Evolutionary conservation across 2,113 vertebrate genomes (phyloP).

Genomic region (Natator depressus): DNA sequence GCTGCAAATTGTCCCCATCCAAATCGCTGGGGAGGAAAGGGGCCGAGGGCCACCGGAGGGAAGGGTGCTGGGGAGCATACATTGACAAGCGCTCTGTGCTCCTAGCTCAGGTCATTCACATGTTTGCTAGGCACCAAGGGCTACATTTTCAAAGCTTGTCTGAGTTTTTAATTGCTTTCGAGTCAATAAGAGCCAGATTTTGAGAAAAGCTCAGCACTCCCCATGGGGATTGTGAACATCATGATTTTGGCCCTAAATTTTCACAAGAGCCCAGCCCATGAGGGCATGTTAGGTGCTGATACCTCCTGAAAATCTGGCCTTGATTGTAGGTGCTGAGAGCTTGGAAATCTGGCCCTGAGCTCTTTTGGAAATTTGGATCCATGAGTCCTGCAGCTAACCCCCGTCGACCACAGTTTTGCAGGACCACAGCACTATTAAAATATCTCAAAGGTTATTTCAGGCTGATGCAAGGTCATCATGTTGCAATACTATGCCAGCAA

Average conservation of each 20-base stretch:
- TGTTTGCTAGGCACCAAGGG: background rate
- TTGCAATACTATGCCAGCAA: background rate
- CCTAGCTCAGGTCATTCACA: background rate
- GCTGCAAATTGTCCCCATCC: background rate
- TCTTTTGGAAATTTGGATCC: background rate
- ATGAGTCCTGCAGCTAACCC: background rate
- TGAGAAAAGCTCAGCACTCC: background rate
- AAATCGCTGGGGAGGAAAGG: background rate
- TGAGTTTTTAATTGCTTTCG: background rate
- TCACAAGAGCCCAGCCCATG: background rate
- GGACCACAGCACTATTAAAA: background rate
- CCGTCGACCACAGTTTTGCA: background rate
- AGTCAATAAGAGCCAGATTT: background rate
- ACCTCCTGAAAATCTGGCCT: background rate
- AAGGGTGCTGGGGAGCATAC: too few relatives aligned
- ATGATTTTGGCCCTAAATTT: background rate
- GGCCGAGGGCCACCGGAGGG: too few relatives aligned
- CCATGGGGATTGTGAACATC: background rate
- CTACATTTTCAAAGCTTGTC: background rate
- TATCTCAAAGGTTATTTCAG: background rate
- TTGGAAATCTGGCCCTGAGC: background rate
- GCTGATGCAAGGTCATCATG: background rate
- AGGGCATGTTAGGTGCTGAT: accelerated
- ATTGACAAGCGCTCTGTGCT: background rate
- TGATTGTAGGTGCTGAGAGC: background rate